phyloP scores from a whole-genome alignment of 2,888 invertebrate species.

The Dasypogon diadema region DNA sequence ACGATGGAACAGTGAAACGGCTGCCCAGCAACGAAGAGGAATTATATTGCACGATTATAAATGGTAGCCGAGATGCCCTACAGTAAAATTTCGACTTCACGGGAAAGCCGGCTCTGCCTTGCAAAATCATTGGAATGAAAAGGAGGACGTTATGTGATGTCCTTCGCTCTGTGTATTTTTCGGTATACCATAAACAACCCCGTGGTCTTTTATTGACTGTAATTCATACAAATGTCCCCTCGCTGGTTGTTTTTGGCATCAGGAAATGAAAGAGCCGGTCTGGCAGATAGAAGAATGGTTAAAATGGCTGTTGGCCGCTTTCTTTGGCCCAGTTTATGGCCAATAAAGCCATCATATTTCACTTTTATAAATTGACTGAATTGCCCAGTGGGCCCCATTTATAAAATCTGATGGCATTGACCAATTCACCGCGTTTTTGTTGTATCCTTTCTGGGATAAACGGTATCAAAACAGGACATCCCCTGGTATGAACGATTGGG shows the following conservation, averaged over 20 bases:
- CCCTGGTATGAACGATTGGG: constrained; percentile 27
- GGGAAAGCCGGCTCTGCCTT: constrained; percentile 23
- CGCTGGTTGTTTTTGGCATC: constrained; percentile 52
- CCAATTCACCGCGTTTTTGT: constrained; percentile 24
- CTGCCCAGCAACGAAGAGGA: constrained; percentile 26
- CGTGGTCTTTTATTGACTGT: constrained; percentile 57
- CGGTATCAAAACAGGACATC: constrained; percentile 20
- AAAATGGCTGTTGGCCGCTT: constrained; percentile 52
- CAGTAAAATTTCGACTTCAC: constrained; percentile 49
- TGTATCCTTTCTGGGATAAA: constrained; percentile 1
- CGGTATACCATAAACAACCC: constrained; percentile 57
- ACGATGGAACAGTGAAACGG: constrained; percentile 13
- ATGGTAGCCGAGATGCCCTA: constrained; percentile 46
- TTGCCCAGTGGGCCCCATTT: constrained; percentile 51
- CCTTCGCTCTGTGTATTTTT: constrained; percentile 53
- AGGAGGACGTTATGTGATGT: constrained; percentile 46
- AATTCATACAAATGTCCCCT: constrained; percentile 57
- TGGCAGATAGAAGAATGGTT: constrained; percentile 23
- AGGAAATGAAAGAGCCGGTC: constrained; percentile 51
- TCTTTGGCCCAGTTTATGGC: constrained; percentile 55
- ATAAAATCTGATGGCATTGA: constrained; percentile 50
- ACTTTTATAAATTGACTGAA: constrained; percentile 56
- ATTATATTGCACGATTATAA: constrained; percentile 49
- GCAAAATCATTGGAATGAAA: constrained; percentile 3
- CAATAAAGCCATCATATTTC: constrained; percentile 56